These are phyloP conservation scores for Tethea ocularis DNA, from an alignment of 2,888 invertebrate genomes.

Conservation along the genomic window DNA sequence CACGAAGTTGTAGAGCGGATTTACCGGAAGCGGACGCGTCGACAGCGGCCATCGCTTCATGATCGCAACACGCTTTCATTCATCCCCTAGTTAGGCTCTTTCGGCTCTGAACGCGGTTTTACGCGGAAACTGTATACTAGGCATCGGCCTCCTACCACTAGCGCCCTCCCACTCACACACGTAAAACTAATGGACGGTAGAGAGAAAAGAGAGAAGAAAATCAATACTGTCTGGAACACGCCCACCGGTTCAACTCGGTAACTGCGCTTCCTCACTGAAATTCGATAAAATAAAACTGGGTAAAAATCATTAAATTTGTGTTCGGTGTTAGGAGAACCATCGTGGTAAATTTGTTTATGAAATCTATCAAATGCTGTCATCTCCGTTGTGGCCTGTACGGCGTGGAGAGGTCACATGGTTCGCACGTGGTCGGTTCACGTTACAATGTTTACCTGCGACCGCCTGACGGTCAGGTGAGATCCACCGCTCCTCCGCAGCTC, in stretches of 20 bases:
- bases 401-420: slow-evolving; percentile 60
- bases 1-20: slow-evolving; percentile 78
- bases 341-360: slow-evolving; percentile 23
- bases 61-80: slow-evolving; percentile 83
- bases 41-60: slow-evolving; percentile 81
- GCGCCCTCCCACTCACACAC: slow-evolving; percentile 60
- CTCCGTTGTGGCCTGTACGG: slow-evolving; percentile 14
- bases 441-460: slow-evolving; percentile 81
- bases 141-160: slow-evolving; percentile 64
- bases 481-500: slow-evolving; percentile 44
- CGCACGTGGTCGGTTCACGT: slow-evolving; percentile 77
- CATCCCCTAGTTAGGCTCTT: slow-evolving; percentile 77
- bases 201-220: slow-evolving; percentile 72
- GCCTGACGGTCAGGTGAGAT: slow-evolving; percentile 76
- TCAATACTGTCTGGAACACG: slow-evolving; percentile 82
- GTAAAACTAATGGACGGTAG: slow-evolving; percentile 42
- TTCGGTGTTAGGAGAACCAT: slow-evolving; percentile 52
- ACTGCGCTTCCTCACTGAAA: slow-evolving; percentile 81
- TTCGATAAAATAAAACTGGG: slow-evolving; percentile 80
- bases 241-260: slow-evolving; percentile 78
- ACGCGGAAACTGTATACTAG: slow-evolving; percentile 79
- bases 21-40: slow-evolving; percentile 81
- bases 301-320: slow-evolving; percentile 77
- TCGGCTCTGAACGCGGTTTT: slow-evolving; percentile 54
- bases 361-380: slow-evolving; percentile 18